Evolutionary conservation across 2,888 invertebrate species (phyloP).

Genomic region (Andrena camellia): DNA sequence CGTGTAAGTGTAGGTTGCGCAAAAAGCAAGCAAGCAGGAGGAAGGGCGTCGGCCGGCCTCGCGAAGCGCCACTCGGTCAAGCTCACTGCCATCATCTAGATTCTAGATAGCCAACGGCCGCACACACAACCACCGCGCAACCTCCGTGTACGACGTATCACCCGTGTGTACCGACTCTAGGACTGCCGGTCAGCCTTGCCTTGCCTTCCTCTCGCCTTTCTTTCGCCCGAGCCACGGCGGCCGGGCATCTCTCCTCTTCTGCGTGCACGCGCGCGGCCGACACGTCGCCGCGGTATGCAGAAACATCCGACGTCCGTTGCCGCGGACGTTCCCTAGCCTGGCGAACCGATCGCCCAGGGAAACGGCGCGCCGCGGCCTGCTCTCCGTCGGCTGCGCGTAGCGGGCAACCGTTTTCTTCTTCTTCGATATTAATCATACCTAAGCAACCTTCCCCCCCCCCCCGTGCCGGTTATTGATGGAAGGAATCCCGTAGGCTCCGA

Average conservation of each 20-base stretch:
- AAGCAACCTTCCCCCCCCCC: constrained; percentile 24
- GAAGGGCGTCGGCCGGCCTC: constrained; percentile 84
- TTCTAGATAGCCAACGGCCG: constrained; percentile 68
- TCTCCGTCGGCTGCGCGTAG: constrained; percentile 2
- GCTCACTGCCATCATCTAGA: constrained; percentile 81
- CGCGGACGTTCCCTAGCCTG: constrained; percentile 3
- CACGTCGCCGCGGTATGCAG: constrained; percentile 60
- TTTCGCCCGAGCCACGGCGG: constrained; percentile 57
- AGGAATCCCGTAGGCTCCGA: constrained; percentile 47
- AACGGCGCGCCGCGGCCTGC: constrained; percentile 38
- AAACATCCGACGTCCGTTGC: constrained; percentile 42
- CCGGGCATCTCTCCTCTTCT: constrained; percentile 9
- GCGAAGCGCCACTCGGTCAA: constrained; percentile 84
- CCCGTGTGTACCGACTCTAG: constrained; percentile 59
- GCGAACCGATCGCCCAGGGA: constrained; percentile 27
- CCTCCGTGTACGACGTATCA: not conserved
- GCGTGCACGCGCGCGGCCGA: constrained; percentile 9
- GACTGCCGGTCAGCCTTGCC: constrained; percentile 75
- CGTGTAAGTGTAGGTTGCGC: constrained; percentile 72
- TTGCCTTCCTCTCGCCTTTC: constrained; percentile 63
- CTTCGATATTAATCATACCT: constrained; percentile 56
- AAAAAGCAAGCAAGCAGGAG: constrained; percentile 74
- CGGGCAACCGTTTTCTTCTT: constrained; percentile 38
- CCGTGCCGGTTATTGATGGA: constrained; percentile 44
- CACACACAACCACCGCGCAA: constrained; percentile 23